Conservation (phyloP, 1,140 invertebrate genomes). For the Platorchestia sp. region DNA sequence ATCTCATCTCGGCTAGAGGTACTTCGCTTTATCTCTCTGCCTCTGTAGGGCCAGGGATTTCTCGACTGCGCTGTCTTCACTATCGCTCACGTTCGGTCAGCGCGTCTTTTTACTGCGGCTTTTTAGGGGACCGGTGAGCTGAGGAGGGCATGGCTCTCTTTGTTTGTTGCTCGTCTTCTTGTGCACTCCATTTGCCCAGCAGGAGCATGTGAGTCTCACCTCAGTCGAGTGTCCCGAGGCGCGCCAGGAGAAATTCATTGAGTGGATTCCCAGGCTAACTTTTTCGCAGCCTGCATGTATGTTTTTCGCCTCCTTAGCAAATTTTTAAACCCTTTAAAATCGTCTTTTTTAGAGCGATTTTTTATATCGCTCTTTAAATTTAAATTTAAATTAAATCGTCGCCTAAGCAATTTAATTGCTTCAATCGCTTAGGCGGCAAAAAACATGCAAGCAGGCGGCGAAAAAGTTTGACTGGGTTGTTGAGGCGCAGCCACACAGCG, state of each 20-base stretch:
- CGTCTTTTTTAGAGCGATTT: too few relatives aligned
- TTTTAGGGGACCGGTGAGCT: neutral
- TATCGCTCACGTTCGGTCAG: slow-evolving; percentile 8
- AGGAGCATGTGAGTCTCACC: neutral
- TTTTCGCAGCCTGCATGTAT: too few relatives aligned
- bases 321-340: too few relatives aligned
- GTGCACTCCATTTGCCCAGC: neutral
- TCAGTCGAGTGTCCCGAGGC: neutral
- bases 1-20: slow-evolving; percentile 23
- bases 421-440: too few relatives aligned
- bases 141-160: neutral
- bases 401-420: too few relatives aligned
- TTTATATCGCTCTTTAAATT: too few relatives aligned
- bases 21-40: slow-evolving; percentile 34
- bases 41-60: neutral
- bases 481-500: neutral
- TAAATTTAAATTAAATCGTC: too few relatives aligned
- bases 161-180: neutral
- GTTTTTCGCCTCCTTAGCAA: too few relatives aligned
- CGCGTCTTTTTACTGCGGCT: slow-evolving; percentile 4
- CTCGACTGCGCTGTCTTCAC: neutral
- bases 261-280: too few relatives aligned
- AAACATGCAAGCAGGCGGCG: too few relatives aligned
- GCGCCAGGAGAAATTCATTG: too few relatives aligned
- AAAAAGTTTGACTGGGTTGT: neutral